phyloP scores from a whole-genome alignment of 2,888 invertebrate species.

The Pogonocherus hispidulus region DNA sequence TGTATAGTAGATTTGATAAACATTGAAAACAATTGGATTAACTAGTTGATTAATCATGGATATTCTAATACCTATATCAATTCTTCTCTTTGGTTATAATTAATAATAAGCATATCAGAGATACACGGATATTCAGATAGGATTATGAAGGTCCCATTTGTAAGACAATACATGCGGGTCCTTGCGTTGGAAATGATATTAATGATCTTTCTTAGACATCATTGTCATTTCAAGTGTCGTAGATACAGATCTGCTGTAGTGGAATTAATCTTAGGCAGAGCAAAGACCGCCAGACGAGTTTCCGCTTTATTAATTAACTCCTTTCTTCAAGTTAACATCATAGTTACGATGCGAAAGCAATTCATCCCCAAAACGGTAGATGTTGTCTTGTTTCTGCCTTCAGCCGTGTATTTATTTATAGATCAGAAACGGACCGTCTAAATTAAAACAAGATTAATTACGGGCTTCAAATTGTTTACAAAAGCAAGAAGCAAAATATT shows the following conservation, averaged over 20 bases:
- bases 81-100: conserved; percentile 22
- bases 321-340: conserved; percentile 53
- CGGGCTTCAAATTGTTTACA: conserved; percentile 8
- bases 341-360: conserved; percentile 52
- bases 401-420: conserved; percentile 20
- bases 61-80: not conserved
- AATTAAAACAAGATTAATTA: conserved; percentile 12
- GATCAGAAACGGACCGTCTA: conserved; percentile 7
- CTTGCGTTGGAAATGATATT: conserved; percentile 49
- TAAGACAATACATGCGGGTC: conserved; percentile 43
- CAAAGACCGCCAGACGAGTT: conserved; percentile 52
- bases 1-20: not conserved
- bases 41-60: not conserved
- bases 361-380: conserved; percentile 41
- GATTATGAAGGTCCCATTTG: conserved; percentile 23
- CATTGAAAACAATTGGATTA: not conserved
- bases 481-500: conserved; percentile 1
- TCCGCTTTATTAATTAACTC: conserved; percentile 57
- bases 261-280: conserved; percentile 55
- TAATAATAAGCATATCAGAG: conserved; percentile 8
- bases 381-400: conserved; percentile 15
- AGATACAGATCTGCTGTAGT: conserved; percentile 59
- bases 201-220: conserved; percentile 59
- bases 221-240: conserved; percentile 60
- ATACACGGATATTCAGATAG: conserved; percentile 24